Base-by-base conservation (phyloP, 2,888 invertebrate species). In the Timema cristinae region DNA sequence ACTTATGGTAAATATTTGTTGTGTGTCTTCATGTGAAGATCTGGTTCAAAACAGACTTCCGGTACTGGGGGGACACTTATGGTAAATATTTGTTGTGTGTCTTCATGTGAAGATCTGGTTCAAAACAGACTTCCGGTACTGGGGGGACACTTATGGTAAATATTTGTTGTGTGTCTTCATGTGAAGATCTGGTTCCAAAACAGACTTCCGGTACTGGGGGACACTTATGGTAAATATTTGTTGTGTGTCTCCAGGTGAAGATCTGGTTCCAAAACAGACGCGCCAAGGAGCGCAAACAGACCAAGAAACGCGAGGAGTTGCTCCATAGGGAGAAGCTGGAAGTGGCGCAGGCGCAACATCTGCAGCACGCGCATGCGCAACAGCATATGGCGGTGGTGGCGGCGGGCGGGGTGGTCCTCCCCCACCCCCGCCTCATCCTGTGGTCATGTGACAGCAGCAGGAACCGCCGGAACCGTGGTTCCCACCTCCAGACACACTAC, bases 21-120 rank as follows among this genome's bases (percentile, higher is more conserved):
- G 32, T 32, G 7, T 63, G 63, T 66, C 50, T 79, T 10, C 84
- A 89, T 89, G 91, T 90, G 69, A 90, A 91, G 82, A 91, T 91
- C 73, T 91, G 91, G 91, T 96, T 95, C 95, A 95, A 87, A 97
- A 97, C 82, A 88, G 96, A 15, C 88, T n/a, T n/a, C n/a, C n/a
- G n/a, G n/a, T n/a, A n/a, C n/a, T n/a, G n/a, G n/a, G 32, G 32
- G 32, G 32, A 32, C 32, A 32, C 32, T 1, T 32, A 4, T 32
- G 32, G 32, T 32, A 32, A 32, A 32, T 32, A 32, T 32, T 32
- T 32, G 32, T 32, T 32, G 32, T 32, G 7, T 63, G 63, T 66
- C 50, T 79, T 10, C 84, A 89, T 89, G 91, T 90, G 69, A 90
- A 91, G 82, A 91, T 91, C 73, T 91, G 91, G 91, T 96, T 95